phyloP scores from a whole-genome alignment of 2,888 invertebrate species.

The Blastobasis lacticolella region DNA sequence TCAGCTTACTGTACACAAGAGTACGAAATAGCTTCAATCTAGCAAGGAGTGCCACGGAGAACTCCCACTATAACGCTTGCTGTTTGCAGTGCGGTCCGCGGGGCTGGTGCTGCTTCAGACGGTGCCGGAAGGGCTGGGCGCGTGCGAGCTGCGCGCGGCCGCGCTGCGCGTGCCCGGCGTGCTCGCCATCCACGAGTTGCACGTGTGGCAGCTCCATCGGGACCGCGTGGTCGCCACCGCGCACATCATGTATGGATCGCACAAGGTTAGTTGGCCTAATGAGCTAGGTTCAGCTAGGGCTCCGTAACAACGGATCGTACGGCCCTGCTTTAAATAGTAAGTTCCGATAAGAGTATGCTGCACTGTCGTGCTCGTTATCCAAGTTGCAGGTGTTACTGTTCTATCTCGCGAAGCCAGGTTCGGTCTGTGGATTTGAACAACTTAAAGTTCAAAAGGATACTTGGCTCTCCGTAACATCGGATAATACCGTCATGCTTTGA shows the following conservation, averaged over 20 bases:
- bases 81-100: slow-evolving; percentile 85
- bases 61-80: not conserved
- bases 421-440: too few species aligned
- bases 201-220: slow-evolving; percentile 90
- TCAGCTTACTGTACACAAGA: too few species aligned
- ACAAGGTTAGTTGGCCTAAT: slow-evolving; percentile 34
- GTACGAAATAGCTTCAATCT: too few species aligned
- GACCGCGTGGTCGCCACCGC: slow-evolving; percentile 88
- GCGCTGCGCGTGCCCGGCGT: slow-evolving; percentile 61
- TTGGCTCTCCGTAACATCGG: too few species aligned
- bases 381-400: slow-evolving; percentile 94
- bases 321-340: too few species aligned
- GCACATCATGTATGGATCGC: slow-evolving; percentile 76
- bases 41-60: too few species aligned
- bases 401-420: slow-evolving; percentile 41
- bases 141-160: slow-evolving; percentile 55
- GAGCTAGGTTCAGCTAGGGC: not conserved
- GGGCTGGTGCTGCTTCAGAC: slow-evolving; percentile 92
- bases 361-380: slow-evolving; percentile 75
- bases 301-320: too few species aligned
- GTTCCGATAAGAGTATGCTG: too few species aligned
- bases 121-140: slow-evolving; percentile 91
- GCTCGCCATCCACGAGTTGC: slow-evolving; percentile 85
- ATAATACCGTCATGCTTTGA: too few species aligned
- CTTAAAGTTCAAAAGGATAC: too few species aligned